These are phyloP conservation scores for Epinotia bilunana DNA, from an alignment of 2,888 invertebrate genomes.

Conservation along the genomic window DNA sequence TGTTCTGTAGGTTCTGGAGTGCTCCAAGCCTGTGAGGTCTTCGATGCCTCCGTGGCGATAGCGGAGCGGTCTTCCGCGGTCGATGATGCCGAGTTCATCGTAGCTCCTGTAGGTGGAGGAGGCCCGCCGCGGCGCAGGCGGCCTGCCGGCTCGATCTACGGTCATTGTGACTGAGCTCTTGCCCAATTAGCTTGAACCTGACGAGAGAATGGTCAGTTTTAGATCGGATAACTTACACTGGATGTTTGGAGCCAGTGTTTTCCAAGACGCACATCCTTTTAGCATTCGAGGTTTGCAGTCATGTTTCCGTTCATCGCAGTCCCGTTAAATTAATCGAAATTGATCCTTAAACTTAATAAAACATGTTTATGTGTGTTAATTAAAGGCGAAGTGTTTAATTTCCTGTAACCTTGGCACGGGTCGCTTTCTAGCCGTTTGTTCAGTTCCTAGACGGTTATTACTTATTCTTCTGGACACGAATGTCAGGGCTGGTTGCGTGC, in stretches of 20 bases:
- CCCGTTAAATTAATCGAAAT: constrained; percentile 36
- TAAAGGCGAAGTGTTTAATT: constrained; percentile 43
- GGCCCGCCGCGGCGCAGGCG: constrained; percentile 74
- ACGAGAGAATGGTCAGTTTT: constrained; percentile 64
- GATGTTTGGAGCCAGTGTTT: constrained; percentile 62
- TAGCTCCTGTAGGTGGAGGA: constrained; percentile 81
- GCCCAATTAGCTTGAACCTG: constrained; percentile 66
- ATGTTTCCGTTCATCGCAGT: constrained; percentile 10
- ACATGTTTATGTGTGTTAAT: constrained; percentile 41
- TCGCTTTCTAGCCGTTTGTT: constrained; percentile 33
- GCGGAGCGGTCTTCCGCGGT: constrained; percentile 70
- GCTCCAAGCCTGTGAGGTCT: constrained; percentile 74
- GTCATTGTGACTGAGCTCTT: constrained; percentile 68
- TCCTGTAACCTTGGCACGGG: constrained; percentile 38
- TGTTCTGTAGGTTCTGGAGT: constrained; percentile 60
- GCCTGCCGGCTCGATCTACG: constrained; percentile 75
- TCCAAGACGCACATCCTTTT: constrained; percentile 50
- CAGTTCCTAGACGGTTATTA: constrained; percentile 18
- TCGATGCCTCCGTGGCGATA: constrained; percentile 76
- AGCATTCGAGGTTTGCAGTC: constrained; percentile 21
- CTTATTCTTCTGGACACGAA: constrained; percentile 32
- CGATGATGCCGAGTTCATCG: constrained; percentile 75
- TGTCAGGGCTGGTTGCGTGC: constrained; percentile 69
- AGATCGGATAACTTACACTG: constrained; percentile 44
- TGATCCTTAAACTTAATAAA: constrained; percentile 33